Evolutionary conservation across 1,140 invertebrate species (phyloP).

Genomic region (Aphelenchoides avenae): DNA sequence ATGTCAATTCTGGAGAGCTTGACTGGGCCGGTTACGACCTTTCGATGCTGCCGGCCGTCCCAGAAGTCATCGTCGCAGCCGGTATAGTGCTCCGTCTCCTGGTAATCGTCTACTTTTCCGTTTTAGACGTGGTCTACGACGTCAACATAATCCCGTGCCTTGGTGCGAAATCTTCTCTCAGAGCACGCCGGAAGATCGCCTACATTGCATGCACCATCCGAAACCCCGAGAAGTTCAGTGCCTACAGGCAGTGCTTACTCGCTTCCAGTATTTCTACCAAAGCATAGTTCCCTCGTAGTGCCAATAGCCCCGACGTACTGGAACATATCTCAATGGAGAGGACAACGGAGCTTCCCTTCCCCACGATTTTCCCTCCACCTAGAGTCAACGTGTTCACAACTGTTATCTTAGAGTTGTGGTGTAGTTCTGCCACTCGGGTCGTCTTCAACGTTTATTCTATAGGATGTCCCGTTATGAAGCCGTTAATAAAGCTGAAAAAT

Average conservation of each 20-base stretch:
- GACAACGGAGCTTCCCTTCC: too few species aligned
- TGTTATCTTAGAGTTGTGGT: too few species aligned
- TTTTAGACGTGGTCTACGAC: constrained; percentile 32
- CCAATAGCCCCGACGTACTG: too few species aligned
- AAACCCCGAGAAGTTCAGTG: constrained; percentile 3
- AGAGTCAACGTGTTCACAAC: too few species aligned
- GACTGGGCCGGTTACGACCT: constrained; percentile 6
- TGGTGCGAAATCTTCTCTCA: constrained; percentile 1
- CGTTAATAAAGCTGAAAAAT: too few species aligned
- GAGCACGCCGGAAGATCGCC: background rate
- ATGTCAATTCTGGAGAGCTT: constrained; percentile 2
- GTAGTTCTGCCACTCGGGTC: too few species aligned
- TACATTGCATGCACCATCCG: constrained; percentile 16
- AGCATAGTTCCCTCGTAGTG: too few species aligned
- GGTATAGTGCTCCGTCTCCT: constrained; percentile 9
- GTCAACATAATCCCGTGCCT: constrained; percentile 9
- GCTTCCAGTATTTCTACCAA: too few species aligned
- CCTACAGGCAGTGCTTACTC: background rate
- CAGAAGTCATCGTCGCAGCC: constrained; percentile 20
- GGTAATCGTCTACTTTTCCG: constrained; percentile 1
- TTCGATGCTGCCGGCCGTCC: background rate
- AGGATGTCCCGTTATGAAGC: too few species aligned
- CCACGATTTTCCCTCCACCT: too few species aligned
- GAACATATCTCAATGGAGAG: too few species aligned
- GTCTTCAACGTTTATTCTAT: too few species aligned